Conservation (phyloP, 2,113 vertebrate genomes). For the Daubentonia madagascariensis region DNA sequence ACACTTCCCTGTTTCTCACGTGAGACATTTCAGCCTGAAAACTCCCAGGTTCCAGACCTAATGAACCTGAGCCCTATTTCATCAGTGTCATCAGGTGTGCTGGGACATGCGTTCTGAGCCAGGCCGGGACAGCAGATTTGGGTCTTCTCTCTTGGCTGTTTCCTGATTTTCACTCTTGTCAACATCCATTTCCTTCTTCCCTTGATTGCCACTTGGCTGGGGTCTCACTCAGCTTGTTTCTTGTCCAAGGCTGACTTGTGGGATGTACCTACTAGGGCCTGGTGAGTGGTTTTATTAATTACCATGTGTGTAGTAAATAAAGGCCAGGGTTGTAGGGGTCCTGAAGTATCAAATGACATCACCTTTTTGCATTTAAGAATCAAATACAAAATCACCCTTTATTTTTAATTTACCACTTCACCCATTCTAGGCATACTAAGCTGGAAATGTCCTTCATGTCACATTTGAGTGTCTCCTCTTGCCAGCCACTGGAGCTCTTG, state of each 20-base stretch:
- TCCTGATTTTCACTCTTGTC: neutral
- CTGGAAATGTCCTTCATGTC: neutral
- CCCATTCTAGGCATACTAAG: neutral
- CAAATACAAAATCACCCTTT: neutral
- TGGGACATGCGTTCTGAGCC: neutral
- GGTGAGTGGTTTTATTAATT: neutral
- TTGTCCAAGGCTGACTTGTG: neutral
- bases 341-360: neutral
- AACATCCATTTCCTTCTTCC: neutral
- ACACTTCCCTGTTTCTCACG: fast-evolving
- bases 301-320: neutral
- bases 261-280: neutral
- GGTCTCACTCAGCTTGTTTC: neutral
- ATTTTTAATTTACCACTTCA: neutral
- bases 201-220: neutral
- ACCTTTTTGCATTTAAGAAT: neutral
- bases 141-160: neutral
- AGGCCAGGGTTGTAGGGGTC: neutral
- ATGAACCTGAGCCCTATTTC: neutral
- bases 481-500: neutral
- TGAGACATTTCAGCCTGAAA: neutral
- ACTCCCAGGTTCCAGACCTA: neutral
- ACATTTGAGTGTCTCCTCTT: neutral
- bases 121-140: neutral
- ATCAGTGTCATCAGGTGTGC: fast-evolving